Base-by-base conservation (phyloP, 2,888 invertebrate genomes). In the Noctua janthe region DNA sequence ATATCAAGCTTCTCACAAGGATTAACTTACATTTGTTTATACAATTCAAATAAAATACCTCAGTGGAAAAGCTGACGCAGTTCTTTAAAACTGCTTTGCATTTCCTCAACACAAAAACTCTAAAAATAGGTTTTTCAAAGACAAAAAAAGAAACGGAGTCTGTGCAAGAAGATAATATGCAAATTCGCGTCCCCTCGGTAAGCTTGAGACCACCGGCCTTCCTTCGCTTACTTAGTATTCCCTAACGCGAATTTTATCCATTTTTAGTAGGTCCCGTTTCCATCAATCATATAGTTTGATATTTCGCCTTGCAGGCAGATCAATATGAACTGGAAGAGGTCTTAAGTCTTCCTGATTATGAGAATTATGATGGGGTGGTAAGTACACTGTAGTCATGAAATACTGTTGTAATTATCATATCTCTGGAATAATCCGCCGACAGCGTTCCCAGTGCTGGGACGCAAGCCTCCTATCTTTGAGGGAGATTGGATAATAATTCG, bases 241-340 rank as follows among this genome's bases (percentile, higher is more conserved):
- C 78, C 66, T 73, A 80, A 81, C 86, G 78, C 59, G 69, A 82
- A 74, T 85, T 74, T 82, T 71, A 88, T 82, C 81, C 79, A 85
- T 87, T 87, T 83, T 82, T 80, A 83, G 79, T 81, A 79, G 80
- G 66, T 49, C 80, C 80, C 79, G 49, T 75, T 78, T 75, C 70
- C 83, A 88, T 88, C 87, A 88, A 89, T 89, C 88, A 87, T 87
- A 49, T 56, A 75, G 70, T 76, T 66, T 77, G 76, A 71, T 77
- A 79, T 87, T 85, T 85, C 78, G 78, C 72, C 67, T 67, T 47
- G 35, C 10, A 5, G 10, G 35, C 39, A 39, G 43, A 35, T 17
- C 10, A 39, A 67, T 17, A 35, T 35, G 0, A 49, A 81, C 78
- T 87, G n/a, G 87, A 87, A 78, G 78, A 39, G 76, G 20, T 73